Conservation (phyloP, 2,888 invertebrate genomes). For the Plutella xylostella region DNA sequence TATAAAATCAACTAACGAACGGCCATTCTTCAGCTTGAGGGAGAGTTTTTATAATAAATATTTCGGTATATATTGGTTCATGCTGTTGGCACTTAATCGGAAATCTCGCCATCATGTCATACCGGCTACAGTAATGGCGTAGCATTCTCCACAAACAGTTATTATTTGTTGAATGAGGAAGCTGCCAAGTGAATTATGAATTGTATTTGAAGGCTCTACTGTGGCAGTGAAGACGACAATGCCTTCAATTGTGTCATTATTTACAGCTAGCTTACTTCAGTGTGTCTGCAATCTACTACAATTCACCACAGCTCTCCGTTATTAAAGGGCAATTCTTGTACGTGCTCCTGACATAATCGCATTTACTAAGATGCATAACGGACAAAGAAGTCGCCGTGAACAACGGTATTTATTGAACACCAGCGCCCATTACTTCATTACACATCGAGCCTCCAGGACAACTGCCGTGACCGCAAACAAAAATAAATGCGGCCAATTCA, state of each 20-base stretch:
- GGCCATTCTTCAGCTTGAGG: no score
- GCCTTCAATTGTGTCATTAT: slow-evolving; percentile 55
- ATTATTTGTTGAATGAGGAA: background rate
- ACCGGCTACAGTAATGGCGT: no score
- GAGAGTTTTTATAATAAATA: no score
- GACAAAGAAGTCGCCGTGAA: slow-evolving; percentile 24
- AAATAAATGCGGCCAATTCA: slow-evolving; percentile 25
- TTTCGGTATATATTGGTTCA: no score
- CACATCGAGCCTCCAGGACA: background rate
- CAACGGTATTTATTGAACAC: slow-evolving; percentile 8
- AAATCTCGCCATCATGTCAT: no score
- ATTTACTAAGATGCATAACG: slow-evolving; percentile 35
- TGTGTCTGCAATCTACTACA: slow-evolving; percentile 57
- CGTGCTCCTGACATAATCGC: slow-evolving; percentile 54
- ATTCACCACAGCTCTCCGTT: slow-evolving; percentile 54
- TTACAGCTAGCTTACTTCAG: slow-evolving; percentile 58
- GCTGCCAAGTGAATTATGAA: slow-evolving; percentile 1
- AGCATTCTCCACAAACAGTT: no score
- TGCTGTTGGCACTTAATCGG: no score
- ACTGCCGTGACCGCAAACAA: slow-evolving; percentile 20
- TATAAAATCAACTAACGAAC: no score
- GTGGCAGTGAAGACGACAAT: slow-evolving; percentile 22
- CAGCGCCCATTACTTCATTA: slow-evolving; percentile 4
- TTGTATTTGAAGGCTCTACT: slow-evolving; percentile 4
- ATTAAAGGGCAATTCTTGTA: slow-evolving; percentile 62